phyloP scores from a whole-genome alignment of 2,797 vertebrate genomes.

The Eleutherodactylus coqui region DNA sequence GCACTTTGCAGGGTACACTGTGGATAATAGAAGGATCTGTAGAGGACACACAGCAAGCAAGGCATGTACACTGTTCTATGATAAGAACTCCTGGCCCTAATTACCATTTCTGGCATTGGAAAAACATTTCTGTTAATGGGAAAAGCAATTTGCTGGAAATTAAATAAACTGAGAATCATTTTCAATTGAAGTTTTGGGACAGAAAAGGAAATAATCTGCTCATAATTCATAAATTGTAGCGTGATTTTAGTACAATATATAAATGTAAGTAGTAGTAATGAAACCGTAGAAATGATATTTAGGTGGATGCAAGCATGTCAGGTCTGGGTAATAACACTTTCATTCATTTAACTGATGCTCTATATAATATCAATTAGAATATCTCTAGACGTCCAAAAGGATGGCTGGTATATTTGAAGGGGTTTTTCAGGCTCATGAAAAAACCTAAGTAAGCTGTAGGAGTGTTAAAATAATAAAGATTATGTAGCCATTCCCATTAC shows the following conservation, averaged over 20 bases:
- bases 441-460: not conserved
- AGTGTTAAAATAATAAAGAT: not conserved
- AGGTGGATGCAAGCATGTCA: not conserved
- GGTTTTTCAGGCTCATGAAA: not conserved
- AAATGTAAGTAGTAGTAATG: conserved; percentile 3
- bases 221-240: not conserved
- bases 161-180: conserved; percentile 51
- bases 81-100: conserved; percentile 49
- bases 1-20: conserved; percentile 51
- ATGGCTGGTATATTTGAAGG: not conserved
- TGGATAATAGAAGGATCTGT: conserved; percentile 58
- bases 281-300: not conserved
- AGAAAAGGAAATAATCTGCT: conserved; percentile 7
- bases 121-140: conserved; percentile 57
- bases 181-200: conserved; percentile 11
- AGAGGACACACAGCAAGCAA: conserved; percentile 45
- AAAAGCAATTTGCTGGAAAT: conserved; percentile 55
- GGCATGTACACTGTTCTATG: conserved; percentile 41
- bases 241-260: not conserved
- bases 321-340: conserved; percentile 2
- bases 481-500: not conserved
- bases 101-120: conserved; percentile 55
- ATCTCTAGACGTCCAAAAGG: too few relatives aligned
- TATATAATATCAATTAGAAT: not conserved
- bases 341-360: not conserved